These are phyloP conservation scores for Halcyon leucocephala DNA, from an alignment of 2,797 vertebrate species.

Conservation along the genomic window DNA sequence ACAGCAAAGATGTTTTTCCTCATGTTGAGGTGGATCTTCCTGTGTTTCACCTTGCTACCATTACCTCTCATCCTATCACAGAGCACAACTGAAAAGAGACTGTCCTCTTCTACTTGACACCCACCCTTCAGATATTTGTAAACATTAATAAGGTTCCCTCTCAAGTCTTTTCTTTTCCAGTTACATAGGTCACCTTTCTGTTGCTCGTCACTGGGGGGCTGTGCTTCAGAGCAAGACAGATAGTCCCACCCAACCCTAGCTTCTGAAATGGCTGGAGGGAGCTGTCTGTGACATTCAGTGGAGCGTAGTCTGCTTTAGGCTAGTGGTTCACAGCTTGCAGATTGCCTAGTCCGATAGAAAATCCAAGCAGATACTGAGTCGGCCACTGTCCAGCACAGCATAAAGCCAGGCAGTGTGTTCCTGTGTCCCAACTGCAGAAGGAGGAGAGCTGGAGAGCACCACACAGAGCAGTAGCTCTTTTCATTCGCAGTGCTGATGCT, in stretches of 20 bases:
- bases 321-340: not conserved
- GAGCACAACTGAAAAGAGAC: too few species aligned
- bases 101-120: too few species aligned
- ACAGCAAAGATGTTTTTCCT: too few species aligned
- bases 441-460: not conserved
- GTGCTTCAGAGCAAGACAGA: not conserved
- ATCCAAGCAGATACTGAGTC: rapidly evolving
- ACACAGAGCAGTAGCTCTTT: not conserved
- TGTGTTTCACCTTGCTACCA: too few species aligned
- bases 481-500: not conserved
- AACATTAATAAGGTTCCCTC: too few species aligned
- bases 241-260: rapidly evolving
- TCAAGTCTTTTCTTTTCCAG: not conserved
- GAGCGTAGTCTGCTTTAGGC: not conserved
- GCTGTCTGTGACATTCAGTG: not conserved
- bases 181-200: not conserved
- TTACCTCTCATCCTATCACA: too few species aligned
- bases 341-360: not conserved
- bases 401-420: rapidly evolving
- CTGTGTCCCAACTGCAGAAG: not conserved
- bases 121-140: too few species aligned
- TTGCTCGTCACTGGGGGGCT: not conserved
- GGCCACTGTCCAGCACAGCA: rapidly evolving
- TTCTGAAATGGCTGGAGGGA: not conserved
- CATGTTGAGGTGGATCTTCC: too few species aligned